Evolutionary conservation across 2,888 invertebrate species (phyloP).

Genomic region (Diachrysia chrysitis): DNA sequence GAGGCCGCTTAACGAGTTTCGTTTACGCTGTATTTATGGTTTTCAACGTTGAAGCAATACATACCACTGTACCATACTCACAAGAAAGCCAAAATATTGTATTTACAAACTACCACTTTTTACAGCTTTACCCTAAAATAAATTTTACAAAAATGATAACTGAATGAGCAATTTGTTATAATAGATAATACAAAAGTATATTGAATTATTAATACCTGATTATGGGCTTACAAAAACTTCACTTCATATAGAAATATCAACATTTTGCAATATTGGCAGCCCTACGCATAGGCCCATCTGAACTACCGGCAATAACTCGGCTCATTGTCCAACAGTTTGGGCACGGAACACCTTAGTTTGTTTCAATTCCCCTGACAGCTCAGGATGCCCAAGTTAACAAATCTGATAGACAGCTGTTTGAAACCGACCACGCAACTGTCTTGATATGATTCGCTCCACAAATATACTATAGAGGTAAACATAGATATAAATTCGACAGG

Average conservation of each 20-base stretch:
- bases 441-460: slow-evolving; percentile 15
- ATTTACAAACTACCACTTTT: too few species aligned
- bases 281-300: slow-evolving; percentile 35
- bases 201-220: too few species aligned
- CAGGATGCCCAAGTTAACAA: slow-evolving; percentile 56
- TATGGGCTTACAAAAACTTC: too few species aligned
- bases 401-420: slow-evolving; percentile 51
- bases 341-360: slow-evolving; percentile 57
- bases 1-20: slow-evolving; percentile 23
- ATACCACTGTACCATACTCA: too few species aligned
- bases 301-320: not conserved
- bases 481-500: slow-evolving; percentile 10
- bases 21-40: not conserved
- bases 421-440: slow-evolving; percentile 36
- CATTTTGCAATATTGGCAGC: slow-evolving; percentile 22
- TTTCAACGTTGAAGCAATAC: not conserved
- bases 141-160: too few species aligned
- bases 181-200: too few species aligned
- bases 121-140: too few species aligned
- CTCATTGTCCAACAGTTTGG: slow-evolving; percentile 47
- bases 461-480: slow-evolving; percentile 6
- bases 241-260: not conserved
- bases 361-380: slow-evolving; percentile 57
- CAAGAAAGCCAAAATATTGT: too few species aligned
- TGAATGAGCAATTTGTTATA: too few species aligned